phyloP scores from a whole-genome alignment of 2,888 invertebrate genomes.

The Drosophila hawaiiensis region DNA sequence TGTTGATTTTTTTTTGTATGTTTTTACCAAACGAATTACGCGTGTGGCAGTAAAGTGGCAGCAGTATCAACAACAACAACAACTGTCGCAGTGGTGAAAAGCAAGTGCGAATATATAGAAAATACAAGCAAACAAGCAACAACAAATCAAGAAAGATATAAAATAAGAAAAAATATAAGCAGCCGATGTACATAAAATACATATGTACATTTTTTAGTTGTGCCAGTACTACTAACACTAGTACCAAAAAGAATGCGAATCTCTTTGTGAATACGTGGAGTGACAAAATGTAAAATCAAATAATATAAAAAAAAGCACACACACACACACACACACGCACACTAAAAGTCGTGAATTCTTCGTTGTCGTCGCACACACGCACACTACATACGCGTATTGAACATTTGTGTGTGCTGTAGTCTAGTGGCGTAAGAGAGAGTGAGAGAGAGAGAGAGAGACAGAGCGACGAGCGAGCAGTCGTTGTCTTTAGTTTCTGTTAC shows the following conservation, averaged over 20 bases:
- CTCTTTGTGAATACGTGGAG: constrained; percentile 77
- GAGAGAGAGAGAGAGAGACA: constrained; percentile 14
- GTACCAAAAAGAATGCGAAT: constrained; percentile 62
- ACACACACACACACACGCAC: constrained; percentile 49
- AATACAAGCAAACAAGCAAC: constrained; percentile 48
- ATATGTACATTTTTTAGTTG: constrained; percentile 50
- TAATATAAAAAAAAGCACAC: constrained; percentile 21
- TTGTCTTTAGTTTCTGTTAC: constrained; percentile 59
- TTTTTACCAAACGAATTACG: constrained; percentile 42
- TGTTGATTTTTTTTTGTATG: constrained; percentile 50
- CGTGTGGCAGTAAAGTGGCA: constrained; percentile 50
- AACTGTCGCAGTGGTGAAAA: constrained; percentile 51
- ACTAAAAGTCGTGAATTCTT: constrained; percentile 74
- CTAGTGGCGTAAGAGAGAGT: constrained; percentile 38
- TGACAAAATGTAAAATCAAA: constrained; percentile 58
- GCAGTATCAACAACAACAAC: constrained; percentile 34
- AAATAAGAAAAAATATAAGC: constrained; percentile 24
- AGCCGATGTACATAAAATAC: constrained; percentile 44
- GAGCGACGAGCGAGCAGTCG: constrained; percentile 26
- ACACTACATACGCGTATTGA: constrained; percentile 9
- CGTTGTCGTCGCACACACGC: constrained; percentile 45
- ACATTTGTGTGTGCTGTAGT: constrained; percentile 30
- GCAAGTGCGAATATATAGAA: constrained; percentile 44
- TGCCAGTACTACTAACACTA: constrained; percentile 57
- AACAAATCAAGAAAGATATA: constrained; percentile 40